Percentiles rank a stretch among this genome's conserved stretches.
These are phyloP conservation scores for Malurus alboscapulatus DNA, from an alignment of 2,113 vertebrate genomes.

Conservation along the genomic window DNA sequence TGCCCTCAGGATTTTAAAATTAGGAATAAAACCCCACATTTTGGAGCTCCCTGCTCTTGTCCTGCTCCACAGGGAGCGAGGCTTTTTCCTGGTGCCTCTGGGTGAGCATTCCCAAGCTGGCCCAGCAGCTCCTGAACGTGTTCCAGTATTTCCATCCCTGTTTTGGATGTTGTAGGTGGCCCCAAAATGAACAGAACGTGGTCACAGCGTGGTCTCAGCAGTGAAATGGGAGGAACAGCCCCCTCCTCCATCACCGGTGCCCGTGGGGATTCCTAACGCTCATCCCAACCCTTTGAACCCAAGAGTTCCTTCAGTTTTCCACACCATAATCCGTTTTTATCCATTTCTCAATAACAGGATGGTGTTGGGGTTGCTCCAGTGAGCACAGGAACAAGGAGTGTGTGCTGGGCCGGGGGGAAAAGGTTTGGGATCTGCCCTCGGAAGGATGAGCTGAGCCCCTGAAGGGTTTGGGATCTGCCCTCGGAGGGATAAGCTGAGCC, in stretches of 20 bases:
- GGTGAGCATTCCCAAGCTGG: rapidly evolving
- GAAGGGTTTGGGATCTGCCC: background rate
- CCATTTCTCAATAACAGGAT: rapidly evolving
- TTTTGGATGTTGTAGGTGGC: background rate
- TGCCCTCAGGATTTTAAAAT: background rate
- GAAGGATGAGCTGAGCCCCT: too few species aligned
- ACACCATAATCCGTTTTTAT: rapidly evolving
- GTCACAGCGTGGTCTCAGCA: too few species aligned
- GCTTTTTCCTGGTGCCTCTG: background rate
- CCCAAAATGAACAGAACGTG: background rate
- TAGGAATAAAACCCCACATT: rapidly evolving
- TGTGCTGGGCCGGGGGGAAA: background rate
- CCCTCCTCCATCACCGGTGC: background rate
- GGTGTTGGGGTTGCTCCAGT: background rate
- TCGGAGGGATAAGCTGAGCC: too few species aligned
- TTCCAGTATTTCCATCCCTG: rapidly evolving
- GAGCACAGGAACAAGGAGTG: background rate
- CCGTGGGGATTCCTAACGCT: rapidly evolving
- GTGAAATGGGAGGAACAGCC: background rate
- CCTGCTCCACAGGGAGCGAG: background rate
- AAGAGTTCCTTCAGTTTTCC: rapidly evolving
- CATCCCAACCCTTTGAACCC: too few species aligned
- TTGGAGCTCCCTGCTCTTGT: background rate
- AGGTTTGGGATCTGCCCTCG: background rate
- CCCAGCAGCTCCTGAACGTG: background rate